Evolutionary conservation across 1,140 invertebrate species (phyloP), one percentile per base, ranked within the genome.

Genomic region (Phymorhynchus buccinoides): DNA sequence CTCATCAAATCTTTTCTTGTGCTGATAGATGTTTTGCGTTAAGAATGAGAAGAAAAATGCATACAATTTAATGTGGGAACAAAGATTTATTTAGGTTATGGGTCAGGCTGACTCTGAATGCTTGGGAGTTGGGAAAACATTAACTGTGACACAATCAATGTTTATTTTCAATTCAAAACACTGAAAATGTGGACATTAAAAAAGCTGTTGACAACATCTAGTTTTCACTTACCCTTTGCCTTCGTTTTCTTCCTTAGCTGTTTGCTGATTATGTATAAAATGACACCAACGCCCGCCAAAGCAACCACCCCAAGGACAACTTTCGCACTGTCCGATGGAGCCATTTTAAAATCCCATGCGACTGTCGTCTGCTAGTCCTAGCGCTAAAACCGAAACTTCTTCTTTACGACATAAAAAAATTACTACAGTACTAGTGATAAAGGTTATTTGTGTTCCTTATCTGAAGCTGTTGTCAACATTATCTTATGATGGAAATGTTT

Each of bases 311-410:
- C 62, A 83, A 83, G 62, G 35, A 42, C 81, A 68, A 83, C 81
- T 71, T 71, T 83, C 66, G 81, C 41, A 66, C 81, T 83, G 52
- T 83, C 81, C 30, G 81, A 32, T 30, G 81, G 81, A 83, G 81
- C 81, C 81, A 83, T 83, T 71, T 81, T 83, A 22, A 30, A 71
- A 35, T 81, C 41, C 62, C 81, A 71, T 71, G 81, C 44, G 80
- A 7, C n/a, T 56, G 66, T 83, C 81, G 81, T 83, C 81, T 83
- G 81, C 80, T 68, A 68, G 52, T 62, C 56, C 44, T 18, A 6
- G 44, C 7, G 44, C 22, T 22, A 27, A 62, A 62, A 62, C 22
- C 56, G 56, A 62, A 62, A 62, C 56, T 62, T 22, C 1, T 27
- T n/a, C n/a, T 52, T 80, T 52, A 56, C 79, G 32, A 80, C 42